Conservation (phyloP, 2,113 vertebrate species). For the Melanocharis versteri region DNA sequence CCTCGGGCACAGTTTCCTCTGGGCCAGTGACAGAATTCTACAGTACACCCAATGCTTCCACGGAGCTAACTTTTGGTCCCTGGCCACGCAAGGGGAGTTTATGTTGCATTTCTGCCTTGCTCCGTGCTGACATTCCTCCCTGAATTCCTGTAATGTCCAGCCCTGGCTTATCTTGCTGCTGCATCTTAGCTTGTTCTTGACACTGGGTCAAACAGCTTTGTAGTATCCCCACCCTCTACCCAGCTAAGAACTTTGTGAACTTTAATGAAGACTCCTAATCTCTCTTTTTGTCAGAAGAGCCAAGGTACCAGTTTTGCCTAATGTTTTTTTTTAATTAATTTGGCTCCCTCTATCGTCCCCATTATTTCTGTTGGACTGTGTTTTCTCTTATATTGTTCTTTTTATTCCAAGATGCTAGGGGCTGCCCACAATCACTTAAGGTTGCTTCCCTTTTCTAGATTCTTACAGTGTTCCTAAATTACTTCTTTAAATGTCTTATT, state of each 20-base stretch:
- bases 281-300: conserved; percentile 30
- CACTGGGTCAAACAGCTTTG: conserved; percentile 63
- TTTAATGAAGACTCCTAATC: conserved; percentile 32
- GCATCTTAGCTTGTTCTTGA: conserved; percentile 60
- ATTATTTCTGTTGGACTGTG: not conserved
- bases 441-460: not conserved
- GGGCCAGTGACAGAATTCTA: not conserved
- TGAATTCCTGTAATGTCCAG: conserved; percentile 54
- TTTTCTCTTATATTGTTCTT: conserved; percentile 24
- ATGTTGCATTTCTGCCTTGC: not conserved
- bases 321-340: conserved; percentile 62
- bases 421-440: not conserved
- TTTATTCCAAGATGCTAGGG: not conserved
- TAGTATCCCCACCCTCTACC: conserved; percentile 1
- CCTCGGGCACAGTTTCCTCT: not conserved
- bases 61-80: not conserved
- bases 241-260: conserved; percentile 33
- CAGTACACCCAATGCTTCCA: not conserved
- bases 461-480: not conserved
- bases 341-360: conserved; percentile 66
- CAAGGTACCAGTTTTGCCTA: conserved; percentile 14
- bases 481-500: not conserved
- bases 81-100: not conserved
- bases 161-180: conserved; percentile 41
- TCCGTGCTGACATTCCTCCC: conserved; percentile 26